Evolutionary conservation across 2,797 vertebrate species (phyloP).

Genomic region (Arrhamphus sclerolepis): DNA sequence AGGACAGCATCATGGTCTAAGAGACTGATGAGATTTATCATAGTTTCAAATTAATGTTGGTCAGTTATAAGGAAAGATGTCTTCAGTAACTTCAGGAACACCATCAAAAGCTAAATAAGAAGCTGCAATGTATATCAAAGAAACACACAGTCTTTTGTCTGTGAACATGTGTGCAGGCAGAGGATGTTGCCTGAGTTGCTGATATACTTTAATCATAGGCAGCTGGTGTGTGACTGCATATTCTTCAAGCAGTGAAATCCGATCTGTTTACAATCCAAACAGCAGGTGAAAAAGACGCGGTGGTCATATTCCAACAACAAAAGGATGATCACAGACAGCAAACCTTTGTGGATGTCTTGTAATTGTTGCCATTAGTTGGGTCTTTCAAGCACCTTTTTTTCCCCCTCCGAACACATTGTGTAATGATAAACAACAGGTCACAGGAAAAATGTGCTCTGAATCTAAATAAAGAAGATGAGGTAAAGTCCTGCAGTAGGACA

Average conservation of each 20-base stretch:
- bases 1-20: constrained; percentile 14
- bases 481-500: constrained; percentile 45
- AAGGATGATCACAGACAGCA: constrained; percentile 5
- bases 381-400: constrained; percentile 2
- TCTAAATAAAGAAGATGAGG: constrained; percentile 62
- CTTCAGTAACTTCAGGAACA: not conserved
- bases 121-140: constrained; percentile 1
- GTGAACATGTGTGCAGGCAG: constrained; percentile 23
- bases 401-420: constrained; percentile 40
- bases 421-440: constrained; percentile 51
- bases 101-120: constrained; percentile 1
- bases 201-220: constrained; percentile 39
- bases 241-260: constrained; percentile 7
- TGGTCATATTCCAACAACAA: constrained; percentile 21
- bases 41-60: constrained; percentile 13
- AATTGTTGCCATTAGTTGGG: not conserved
- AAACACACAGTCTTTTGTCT: constrained; percentile 33
- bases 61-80: constrained; percentile 26
- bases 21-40: constrained; percentile 33
- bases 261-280: constrained; percentile 30
- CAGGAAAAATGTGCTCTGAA: constrained; percentile 44
- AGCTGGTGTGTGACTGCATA: constrained; percentile 22
- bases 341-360: constrained; percentile 13
- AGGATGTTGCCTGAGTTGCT: constrained; percentile 38
- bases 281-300: constrained; percentile 33